phyloP scores from a whole-genome alignment of 2,113 vertebrate genomes.

The Tachysurus vachellii region DNA sequence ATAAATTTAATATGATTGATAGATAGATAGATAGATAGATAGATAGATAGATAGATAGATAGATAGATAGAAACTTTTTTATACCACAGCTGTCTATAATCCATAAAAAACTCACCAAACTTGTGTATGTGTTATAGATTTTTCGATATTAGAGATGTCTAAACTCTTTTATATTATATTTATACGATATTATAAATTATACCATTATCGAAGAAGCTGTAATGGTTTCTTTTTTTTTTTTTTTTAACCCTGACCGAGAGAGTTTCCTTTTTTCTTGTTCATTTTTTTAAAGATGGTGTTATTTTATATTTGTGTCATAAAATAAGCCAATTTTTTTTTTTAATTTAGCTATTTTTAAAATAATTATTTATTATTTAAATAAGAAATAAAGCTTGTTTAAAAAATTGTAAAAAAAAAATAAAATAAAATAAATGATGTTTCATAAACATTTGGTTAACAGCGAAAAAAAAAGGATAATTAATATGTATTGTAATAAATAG shows the following conservation, averaged over 20 bases:
- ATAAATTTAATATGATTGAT: too few species aligned
- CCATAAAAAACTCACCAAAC: background rate
- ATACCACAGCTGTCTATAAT: background rate
- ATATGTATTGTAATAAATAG: background rate
- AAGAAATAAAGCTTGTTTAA: background rate
- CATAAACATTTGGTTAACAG: background rate
- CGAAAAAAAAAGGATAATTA: background rate
- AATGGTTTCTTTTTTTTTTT: background rate
- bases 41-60: too few species aligned
- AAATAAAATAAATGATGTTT: too few species aligned
- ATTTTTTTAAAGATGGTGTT: too few species aligned
- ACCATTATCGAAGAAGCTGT: background rate
- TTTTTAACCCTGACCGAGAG: too few species aligned
- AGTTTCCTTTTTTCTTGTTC: too few species aligned
- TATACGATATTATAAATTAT: background rate
- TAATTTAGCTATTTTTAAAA: too few species aligned
- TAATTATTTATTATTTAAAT: too few species aligned
- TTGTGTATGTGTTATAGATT: background rate
- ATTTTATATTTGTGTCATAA: too few species aligned
- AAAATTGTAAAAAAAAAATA: background rate
- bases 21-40: too few species aligned
- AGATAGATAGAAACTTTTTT: background rate
- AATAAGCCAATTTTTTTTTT: too few species aligned
- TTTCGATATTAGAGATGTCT: background rate
- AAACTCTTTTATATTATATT: background rate